phyloP scores from a whole-genome alignment of 1,140 invertebrate species.

The Antheraea mylitta region DNA sequence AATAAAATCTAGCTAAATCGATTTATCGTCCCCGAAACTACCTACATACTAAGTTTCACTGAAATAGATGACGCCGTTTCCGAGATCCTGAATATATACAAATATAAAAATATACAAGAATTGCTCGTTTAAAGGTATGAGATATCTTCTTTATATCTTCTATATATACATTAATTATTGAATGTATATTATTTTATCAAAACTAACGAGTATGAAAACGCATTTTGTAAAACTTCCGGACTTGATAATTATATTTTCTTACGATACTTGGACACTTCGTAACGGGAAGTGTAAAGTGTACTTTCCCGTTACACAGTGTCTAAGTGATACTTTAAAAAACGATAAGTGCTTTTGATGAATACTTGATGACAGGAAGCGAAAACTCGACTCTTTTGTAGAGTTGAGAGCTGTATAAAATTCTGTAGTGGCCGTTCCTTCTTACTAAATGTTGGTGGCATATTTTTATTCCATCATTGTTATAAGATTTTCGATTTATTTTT shows the following conservation, averaged over 20 bases:
- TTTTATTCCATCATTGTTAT: too few species aligned
- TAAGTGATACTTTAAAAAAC: neutral
- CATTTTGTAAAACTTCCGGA: neutral
- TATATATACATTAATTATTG: too few species aligned
- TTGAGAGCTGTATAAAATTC: neutral
- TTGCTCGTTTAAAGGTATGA: too few species aligned
- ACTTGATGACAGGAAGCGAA: neutral
- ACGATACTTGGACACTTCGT: neutral
- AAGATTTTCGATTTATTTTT: too few species aligned
- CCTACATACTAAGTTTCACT: too few species aligned
- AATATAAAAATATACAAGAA: too few species aligned
- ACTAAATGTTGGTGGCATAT: neutral
- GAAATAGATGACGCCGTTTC: too few species aligned
- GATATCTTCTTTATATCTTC: too few species aligned
- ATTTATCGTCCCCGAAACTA: too few species aligned
- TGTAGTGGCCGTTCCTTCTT: neutral
- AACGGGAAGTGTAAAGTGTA: neutral
- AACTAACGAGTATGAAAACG: neutral
- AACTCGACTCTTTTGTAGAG: neutral
- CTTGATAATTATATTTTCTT: neutral
- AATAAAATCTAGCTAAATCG: too few species aligned
- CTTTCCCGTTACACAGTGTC: neutral
- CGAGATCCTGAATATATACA: too few species aligned
- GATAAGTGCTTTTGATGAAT: neutral
- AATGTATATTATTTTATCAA: too few species aligned